Evolutionary conservation across 2,888 invertebrate species (phyloP).

Genomic region (Temnothorax ravouxi): DNA sequence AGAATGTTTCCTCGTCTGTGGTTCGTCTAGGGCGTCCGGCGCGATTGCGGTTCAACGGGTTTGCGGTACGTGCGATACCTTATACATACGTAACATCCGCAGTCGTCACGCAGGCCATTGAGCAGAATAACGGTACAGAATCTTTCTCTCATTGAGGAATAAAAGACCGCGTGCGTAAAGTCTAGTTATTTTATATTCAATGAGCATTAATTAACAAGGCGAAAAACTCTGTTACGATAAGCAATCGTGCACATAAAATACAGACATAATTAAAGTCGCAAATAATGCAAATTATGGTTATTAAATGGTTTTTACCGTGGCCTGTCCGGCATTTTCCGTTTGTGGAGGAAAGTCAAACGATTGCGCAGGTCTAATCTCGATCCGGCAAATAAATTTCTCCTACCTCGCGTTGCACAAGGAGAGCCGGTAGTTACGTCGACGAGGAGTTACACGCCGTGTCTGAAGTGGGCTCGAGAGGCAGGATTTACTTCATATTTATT

Average conservation of each 20-base stretch:
- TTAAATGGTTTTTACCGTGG: background rate
- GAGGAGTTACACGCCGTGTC: background rate
- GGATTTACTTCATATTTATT: constrained; percentile 22
- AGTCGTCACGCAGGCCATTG: background rate
- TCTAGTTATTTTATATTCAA: background rate
- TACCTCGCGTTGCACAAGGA: background rate
- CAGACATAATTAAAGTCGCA: background rate
- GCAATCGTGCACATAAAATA: background rate
- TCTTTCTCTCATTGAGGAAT: background rate
- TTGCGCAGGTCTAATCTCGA: background rate
- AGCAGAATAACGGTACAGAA: constrained; percentile 1
- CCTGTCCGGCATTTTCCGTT: background rate
- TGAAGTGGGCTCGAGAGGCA: background rate
- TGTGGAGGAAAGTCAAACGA: background rate
- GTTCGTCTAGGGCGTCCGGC: background rate
- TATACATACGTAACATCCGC: background rate
- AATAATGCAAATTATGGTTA: background rate
- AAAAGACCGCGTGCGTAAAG: background rate
- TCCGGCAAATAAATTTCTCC: background rate
- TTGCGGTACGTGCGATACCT: constrained; percentile 18
- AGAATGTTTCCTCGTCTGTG: constrained; percentile 20
- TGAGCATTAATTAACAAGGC: background rate
- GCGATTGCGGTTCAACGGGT: constrained; percentile 13
- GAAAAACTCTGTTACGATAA: too few species aligned
- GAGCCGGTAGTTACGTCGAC: background rate